These are phyloP conservation scores for Plecturocebus donacophilus DNA, from an alignment of 2,113 vertebrate species.

Conservation along the genomic window DNA sequence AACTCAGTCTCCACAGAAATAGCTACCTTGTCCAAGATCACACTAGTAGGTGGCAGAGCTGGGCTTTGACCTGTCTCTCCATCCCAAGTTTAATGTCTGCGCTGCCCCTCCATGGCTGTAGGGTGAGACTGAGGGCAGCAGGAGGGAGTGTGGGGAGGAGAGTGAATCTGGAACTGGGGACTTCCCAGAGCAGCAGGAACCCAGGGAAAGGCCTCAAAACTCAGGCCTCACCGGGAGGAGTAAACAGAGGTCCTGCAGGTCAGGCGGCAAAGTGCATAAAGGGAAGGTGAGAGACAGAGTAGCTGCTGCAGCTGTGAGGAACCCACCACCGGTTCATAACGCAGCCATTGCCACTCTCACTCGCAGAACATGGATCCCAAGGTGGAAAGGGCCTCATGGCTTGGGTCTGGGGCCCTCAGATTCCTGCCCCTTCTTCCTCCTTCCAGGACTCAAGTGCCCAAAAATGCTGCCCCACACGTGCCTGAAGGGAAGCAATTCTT, in stretches of 20 bases:
- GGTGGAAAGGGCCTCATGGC: neutral
- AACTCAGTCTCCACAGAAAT: neutral
- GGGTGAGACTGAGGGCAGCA: neutral
- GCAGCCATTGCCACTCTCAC: neutral
- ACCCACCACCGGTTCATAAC: neutral
- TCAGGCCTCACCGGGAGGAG: neutral
- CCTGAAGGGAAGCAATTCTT: neutral
- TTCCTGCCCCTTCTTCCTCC: neutral
- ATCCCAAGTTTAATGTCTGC: neutral
- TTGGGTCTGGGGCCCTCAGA: neutral
- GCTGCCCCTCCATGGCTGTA: fast-evolving
- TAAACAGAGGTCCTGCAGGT: neutral
- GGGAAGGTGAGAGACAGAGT: neutral
- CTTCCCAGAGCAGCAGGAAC: neutral
- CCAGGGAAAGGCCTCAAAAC: neutral
- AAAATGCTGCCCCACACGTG: neutral
- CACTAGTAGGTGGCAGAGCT: neutral
- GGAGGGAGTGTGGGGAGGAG: neutral
- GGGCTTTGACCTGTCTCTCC: neutral
- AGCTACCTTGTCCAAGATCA: neutral
- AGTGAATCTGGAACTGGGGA: neutral
- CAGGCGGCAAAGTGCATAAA: neutral
- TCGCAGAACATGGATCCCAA: fast-evolving
- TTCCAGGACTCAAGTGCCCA: neutral
- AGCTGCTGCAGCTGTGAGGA: no score